These are phyloP conservation scores for Pseudopipra pipra DNA, from an alignment of 2,113 vertebrate genomes.

Conservation along the genomic window DNA sequence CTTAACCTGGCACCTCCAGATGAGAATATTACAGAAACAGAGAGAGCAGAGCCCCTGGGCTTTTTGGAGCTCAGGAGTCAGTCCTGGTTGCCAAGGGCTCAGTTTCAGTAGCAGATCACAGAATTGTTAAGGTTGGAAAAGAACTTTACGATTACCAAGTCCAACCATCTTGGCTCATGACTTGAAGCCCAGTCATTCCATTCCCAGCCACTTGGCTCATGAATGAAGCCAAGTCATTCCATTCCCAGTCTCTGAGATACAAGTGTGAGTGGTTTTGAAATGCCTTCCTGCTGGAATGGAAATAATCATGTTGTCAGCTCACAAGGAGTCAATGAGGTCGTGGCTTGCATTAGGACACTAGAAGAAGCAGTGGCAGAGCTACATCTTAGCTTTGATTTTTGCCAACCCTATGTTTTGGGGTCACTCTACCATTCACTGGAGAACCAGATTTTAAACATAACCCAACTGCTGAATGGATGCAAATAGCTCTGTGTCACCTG, in stretches of 20 bases:
- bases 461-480: background rate
- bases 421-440: rapidly evolving
- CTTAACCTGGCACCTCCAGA: background rate
- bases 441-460: background rate
- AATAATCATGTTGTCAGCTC: background rate
- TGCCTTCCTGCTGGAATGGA: background rate
- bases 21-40: background rate
- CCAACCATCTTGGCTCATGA: background rate
- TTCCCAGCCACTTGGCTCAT: too few relatives aligned
- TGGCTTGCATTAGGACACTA: background rate
- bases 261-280: background rate
- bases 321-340: rapidly evolving
- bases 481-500: background rate
- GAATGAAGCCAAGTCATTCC: background rate
- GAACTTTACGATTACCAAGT: background rate
- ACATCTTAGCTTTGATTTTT: background rate
- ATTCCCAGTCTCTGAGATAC: background rate
- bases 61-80: background rate
- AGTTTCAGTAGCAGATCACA: background rate
- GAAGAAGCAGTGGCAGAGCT: background rate
- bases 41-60: background rate
- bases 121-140: background rate
- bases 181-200: background rate
- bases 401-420: background rate
- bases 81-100: background rate